Percentiles rank a stretch among this genome's conserved stretches.
phyloP scores from a whole-genome alignment of 2,797 vertebrate species.

The Periparus ater region DNA sequence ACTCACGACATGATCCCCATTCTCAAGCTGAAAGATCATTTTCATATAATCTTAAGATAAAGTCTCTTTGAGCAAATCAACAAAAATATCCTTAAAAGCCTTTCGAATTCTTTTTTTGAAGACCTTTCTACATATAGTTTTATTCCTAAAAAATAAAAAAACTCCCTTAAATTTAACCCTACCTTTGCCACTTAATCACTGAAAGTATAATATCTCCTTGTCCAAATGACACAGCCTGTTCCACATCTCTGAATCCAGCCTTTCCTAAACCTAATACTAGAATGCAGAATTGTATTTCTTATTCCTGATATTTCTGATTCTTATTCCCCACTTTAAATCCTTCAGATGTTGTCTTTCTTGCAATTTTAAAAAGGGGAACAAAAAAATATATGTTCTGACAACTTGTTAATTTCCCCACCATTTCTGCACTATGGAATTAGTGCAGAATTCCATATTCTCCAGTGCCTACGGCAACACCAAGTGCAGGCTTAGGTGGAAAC shows the following conservation, averaged over 20 bases:
- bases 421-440: not conserved
- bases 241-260: not conserved
- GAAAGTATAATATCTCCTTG: not conserved
- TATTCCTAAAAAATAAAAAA: not conserved
- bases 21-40: not conserved
- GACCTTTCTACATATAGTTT: not conserved
- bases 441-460: not conserved
- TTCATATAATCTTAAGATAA: not conserved
- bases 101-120: not conserved
- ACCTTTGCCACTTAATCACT: not conserved
- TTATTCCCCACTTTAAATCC: not conserved
- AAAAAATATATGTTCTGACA: constrained; percentile 1
- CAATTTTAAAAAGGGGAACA: not conserved
- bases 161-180: not conserved
- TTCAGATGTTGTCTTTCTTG: not conserved
- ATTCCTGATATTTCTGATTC: not conserved
- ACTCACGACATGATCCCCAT: not conserved
- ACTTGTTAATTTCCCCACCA: not conserved
- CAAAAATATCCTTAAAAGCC: not conserved
- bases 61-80: not conserved
- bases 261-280: not conserved
- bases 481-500: not conserved
- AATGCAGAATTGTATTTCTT: not conserved
- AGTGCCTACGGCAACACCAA: not conserved
- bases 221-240: not conserved